phyloP scores from a whole-genome alignment of 2,113 vertebrate genomes.

The Solea senegalensis region DNA sequence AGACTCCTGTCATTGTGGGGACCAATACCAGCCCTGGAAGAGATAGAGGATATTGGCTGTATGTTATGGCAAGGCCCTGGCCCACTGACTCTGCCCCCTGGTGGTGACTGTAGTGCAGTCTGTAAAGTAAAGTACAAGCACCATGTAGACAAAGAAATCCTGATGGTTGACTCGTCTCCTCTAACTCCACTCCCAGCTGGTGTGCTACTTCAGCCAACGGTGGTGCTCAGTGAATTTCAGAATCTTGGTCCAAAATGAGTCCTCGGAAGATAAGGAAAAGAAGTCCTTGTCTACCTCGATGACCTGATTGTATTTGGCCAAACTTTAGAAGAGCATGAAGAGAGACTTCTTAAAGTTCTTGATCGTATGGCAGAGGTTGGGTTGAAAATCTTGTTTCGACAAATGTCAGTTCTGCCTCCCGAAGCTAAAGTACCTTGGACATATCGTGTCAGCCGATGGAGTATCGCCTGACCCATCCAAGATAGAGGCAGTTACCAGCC shows the following conservation, averaged over 20 bases:
- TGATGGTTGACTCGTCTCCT: neutral
- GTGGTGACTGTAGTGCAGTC: fast-evolving
- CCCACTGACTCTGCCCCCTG: neutral
- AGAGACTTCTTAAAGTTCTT: neutral
- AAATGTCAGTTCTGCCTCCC: neutral
- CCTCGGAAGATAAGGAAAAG: slow-evolving; percentile 6
- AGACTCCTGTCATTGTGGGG: neutral
- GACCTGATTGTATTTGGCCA: slow-evolving; percentile 13
- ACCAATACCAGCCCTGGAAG: neutral
- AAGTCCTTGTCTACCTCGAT: slow-evolving; percentile 9
- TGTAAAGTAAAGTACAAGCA: neutral
- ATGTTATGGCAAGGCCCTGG: neutral
- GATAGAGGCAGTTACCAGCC: neutral
- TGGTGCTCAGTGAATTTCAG: neutral
- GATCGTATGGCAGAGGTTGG: neutral
- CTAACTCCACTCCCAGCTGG: neutral
- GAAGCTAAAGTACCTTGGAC: neutral
- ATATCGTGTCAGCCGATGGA: neutral
- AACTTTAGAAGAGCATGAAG: neutral
- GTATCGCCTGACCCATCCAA: neutral
- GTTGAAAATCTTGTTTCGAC: neutral
- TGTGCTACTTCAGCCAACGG: neutral
- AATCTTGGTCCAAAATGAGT: neutral
- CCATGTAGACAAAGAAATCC: neutral
- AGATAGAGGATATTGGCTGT: neutral